A percentile compares a stretch with the other conserved stretches of the same genome.
Evolutionary conservation across 2,888 invertebrate species (phyloP).

Genomic region (Lasioglossum malachurum): DNA sequence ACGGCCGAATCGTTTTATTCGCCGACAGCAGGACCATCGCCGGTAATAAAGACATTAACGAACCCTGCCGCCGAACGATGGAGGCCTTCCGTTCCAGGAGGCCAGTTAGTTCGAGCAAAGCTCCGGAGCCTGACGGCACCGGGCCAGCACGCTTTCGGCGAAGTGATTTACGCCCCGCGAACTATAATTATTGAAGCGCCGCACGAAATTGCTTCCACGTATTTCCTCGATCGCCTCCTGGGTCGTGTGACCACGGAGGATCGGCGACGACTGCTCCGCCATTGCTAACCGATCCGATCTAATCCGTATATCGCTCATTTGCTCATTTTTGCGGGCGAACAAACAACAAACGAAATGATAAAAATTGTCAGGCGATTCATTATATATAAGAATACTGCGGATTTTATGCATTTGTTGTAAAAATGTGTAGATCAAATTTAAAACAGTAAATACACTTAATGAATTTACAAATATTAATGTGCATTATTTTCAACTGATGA

Average conservation of each 20-base stretch:
- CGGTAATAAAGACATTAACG: slow-evolving; percentile 78
- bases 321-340: neutral
- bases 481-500: too few species aligned
- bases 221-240: slow-evolving; percentile 29
- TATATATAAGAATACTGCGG: neutral
- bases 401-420: neutral
- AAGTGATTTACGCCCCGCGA: slow-evolving; percentile 77
- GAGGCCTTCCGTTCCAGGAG: slow-evolving; percentile 75
- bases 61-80: slow-evolving; percentile 63
- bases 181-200: slow-evolving; percentile 77
- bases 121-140: slow-evolving; percentile 46
- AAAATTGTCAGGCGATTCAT: neutral
- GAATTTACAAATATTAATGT: too few species aligned
- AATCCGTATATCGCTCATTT: neutral
- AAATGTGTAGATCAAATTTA: neutral
- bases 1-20: slow-evolving; percentile 48
- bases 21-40: slow-evolving; percentile 56
- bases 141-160: slow-evolving; percentile 74
- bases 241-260: slow-evolving; percentile 7
- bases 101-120: slow-evolving; percentile 70
- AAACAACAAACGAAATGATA: too few species aligned
- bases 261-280: neutral
- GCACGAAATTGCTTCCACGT: slow-evolving; percentile 73
- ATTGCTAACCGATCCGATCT: neutral
- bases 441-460: too few species aligned